These are phyloP conservation scores for Falcunculus frontatus DNA, from an alignment of 2,113 vertebrate species.

Conservation along the genomic window DNA sequence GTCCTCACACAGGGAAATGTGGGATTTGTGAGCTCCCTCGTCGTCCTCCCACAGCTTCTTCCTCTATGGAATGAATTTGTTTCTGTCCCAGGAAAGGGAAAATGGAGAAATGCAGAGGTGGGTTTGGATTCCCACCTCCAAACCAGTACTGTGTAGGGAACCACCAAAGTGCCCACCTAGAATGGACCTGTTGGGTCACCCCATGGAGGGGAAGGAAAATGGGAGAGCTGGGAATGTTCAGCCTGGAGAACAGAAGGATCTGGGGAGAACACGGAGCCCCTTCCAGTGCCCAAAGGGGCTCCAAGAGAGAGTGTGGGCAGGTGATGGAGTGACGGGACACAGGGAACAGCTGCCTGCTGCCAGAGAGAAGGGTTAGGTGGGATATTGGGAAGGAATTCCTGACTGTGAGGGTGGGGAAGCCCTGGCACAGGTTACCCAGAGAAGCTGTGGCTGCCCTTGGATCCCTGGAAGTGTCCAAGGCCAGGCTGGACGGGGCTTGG, in stretches of 20 bases:
- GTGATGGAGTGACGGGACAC: background rate
- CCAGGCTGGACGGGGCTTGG: fast-evolving
- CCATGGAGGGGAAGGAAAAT: background rate
- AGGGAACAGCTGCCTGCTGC: background rate
- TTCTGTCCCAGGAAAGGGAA: background rate
- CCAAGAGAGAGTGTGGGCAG: background rate
- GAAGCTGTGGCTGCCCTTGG: background rate
- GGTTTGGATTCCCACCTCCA: background rate
- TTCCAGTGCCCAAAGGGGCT: background rate
- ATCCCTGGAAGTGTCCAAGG: background rate
- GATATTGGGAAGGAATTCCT: background rate
- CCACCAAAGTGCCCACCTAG: background rate
- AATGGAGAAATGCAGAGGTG: background rate
- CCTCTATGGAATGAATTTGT: background rate
- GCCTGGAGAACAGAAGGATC: background rate
- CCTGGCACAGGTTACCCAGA: background rate
- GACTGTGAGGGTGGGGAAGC: fast-evolving
- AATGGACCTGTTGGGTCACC: background rate
- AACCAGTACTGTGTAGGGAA: background rate
- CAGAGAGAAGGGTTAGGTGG: background rate
- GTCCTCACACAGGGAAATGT: background rate
- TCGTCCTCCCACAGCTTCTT: background rate
- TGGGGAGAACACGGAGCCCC: fast-evolving
- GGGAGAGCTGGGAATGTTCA: background rate
- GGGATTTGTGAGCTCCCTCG: background rate